Percentiles rank a stretch among this genome's conserved stretches.
phyloP scores from a whole-genome alignment of 1,140 invertebrate species.

The Acromyrmex heyeri region DNA sequence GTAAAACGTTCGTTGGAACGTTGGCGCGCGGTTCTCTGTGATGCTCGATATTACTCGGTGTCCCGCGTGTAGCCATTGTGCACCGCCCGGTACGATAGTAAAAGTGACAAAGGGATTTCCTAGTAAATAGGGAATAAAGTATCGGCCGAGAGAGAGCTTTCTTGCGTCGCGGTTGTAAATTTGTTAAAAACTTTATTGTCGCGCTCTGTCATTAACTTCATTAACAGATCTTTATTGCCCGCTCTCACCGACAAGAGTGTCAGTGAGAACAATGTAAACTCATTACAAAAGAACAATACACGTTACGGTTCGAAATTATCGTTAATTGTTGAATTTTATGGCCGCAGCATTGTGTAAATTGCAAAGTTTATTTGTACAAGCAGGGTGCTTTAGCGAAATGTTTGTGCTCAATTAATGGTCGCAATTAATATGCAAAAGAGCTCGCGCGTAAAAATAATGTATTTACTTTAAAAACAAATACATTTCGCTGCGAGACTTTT shows the following conservation, averaged over 20 bases:
- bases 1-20: constrained; percentile 70
- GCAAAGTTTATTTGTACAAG: constrained; percentile 44
- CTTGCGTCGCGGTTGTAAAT: constrained; percentile 57
- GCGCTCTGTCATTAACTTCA: constrained; percentile 45
- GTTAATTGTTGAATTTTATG: constrained; percentile 56
- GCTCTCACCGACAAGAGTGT: constrained; percentile 25
- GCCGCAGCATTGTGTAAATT: constrained; percentile 34
- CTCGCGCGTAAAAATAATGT: neutral
- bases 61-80: constrained; percentile 51
- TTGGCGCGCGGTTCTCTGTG: constrained; percentile 50
- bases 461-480: constrained; percentile 33
- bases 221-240: constrained; percentile 45
- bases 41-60: constrained; percentile 66
- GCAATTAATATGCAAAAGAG: constrained; percentile 44
- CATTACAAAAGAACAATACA: constrained; percentile 41
- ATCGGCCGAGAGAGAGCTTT: constrained; percentile 22
- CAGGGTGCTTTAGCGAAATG: constrained; percentile 2
- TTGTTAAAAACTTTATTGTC: constrained; percentile 60
- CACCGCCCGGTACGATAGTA: constrained; percentile 38
- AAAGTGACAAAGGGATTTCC: constrained; percentile 68
- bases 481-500: neutral
- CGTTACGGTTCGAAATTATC: constrained; percentile 34
- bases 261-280: constrained; percentile 50
- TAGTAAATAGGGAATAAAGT: constrained; percentile 63
- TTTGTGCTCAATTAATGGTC: constrained; percentile 23